Evolutionary conservation across 2,797 vertebrate genomes (phyloP), one percentile per base, ranked within the genome.

Genomic region (Muraenolepis orangiensis): DNA sequence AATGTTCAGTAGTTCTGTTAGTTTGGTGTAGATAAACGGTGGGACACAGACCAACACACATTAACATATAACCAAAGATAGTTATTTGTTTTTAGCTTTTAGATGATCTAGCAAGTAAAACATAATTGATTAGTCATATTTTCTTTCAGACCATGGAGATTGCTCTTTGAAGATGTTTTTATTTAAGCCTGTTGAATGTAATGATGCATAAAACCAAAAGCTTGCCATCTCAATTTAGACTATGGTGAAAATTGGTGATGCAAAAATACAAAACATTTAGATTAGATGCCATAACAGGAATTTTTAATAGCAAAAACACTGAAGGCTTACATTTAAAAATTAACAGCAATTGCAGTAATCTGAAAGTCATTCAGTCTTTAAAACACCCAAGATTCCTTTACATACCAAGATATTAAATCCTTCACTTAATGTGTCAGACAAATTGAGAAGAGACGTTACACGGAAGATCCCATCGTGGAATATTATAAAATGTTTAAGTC

Each of bases 261-360:
- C n/a, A 64, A 26, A 64, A 64, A 64, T 26, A 26, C 8, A 23
- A n/a, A 57, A 57, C 57, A 64, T 7, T 64, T 57, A 10, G 1
- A 26, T 64, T 64, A 26, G 57, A 64, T 64, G 57, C 57, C 57
- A 12, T 64, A 64, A 64, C 57, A 64, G 57, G 57, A 64, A 64
- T 64, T 64, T 64, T 64, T 64, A 64, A 64, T 64, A 64, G 57
- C 57, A 64, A 64, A 64, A 64, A 64, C 57, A 64, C 57, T 64
- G 57, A 64, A 64, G 57, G 57, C 57, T 64, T 64, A 64, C 57
- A 64, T 64, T 64, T 64, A 64, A 64, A 64, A 64, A 64, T 64
- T 3, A 64, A 64, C 23, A 64, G 57, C 57, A 64, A 64, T 64
- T 64, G 57, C 57, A 64, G 57, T 64, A 26, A 64, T 64, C 57